Evolutionary conservation across 2,113 vertebrate species (phyloP).

Genomic region (Gallinago jamesoni): DNA sequence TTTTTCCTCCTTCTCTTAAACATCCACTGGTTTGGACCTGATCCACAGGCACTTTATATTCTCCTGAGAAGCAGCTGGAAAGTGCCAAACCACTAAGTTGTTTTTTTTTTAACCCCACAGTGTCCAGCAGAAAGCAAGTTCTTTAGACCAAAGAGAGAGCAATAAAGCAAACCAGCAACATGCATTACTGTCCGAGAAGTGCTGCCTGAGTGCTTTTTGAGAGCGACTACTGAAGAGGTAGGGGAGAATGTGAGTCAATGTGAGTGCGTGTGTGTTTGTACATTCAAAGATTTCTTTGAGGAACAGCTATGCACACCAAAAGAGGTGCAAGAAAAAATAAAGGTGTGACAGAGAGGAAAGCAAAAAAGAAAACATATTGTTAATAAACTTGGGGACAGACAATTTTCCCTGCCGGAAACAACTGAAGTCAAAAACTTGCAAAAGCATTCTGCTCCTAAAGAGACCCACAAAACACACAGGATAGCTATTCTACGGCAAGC

Average conservation of each 20-base stretch:
- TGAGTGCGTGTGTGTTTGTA: not conserved
- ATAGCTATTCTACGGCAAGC: not conserved
- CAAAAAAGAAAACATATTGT: not conserved
- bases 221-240: not conserved
- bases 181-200: not conserved
- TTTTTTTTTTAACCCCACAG: conserved; percentile 62
- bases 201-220: not conserved
- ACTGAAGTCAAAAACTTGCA: not conserved
- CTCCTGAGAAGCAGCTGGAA: conserved; percentile 71
- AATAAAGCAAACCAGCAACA: not conserved
- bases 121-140: conserved; percentile 42
- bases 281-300: not conserved
- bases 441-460: not conserved
- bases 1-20: conserved; percentile 63
- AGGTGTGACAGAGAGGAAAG: not conserved
- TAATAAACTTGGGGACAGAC: not conserved
- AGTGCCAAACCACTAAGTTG: conserved; percentile 69
- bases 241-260: not conserved
- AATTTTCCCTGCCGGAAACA: not conserved
- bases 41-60: conserved; percentile 76
- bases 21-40: conserved; percentile 75
- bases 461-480: not conserved
- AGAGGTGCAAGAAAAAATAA: not conserved
- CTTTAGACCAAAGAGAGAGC: not conserved
- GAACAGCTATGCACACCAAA: not conserved